These are phyloP conservation scores for Leptodactylus fallax DNA, from an alignment of 2,797 vertebrate genomes.

Conservation along the genomic window DNA sequence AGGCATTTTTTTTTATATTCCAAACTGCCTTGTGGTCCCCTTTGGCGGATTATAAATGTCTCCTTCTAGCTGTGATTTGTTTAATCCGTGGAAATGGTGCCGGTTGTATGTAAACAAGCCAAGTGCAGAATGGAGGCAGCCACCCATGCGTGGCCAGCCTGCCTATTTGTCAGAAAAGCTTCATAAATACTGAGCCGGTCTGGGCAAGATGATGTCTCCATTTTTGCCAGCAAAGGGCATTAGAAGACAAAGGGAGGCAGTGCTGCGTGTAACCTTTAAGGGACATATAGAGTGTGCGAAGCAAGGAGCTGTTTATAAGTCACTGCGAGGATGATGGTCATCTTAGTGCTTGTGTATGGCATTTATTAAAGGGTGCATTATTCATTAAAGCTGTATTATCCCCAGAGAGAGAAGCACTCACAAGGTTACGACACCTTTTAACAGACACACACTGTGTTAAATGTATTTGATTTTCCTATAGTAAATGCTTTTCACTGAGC, in stretches of 20 bases:
- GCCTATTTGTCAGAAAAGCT: conserved; percentile 94
- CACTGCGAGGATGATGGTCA: conserved; percentile 11
- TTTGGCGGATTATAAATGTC: conserved; percentile 94
- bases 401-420: conserved; percentile 35
- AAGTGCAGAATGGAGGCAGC: conserved; percentile 92
- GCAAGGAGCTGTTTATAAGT: conserved; percentile 54
- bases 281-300: conserved; percentile 70
- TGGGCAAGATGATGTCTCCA: conserved; percentile 94
- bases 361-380: conserved; percentile 43
- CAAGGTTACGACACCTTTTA: conserved; percentile 53
- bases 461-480: conserved; percentile 45
- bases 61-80: conserved; percentile 93
- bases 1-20: conserved; percentile 74
- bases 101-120: conserved; percentile 97
- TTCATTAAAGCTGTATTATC: conserved; percentile 32
- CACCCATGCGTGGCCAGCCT: conserved; percentile 88
- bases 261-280: conserved; percentile 77
- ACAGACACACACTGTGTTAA: conserved; percentile 14
- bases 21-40: conserved; percentile 87
- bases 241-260: conserved; percentile 82
- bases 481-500: conserved; percentile 20
- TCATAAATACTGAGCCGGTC: conserved; percentile 88
- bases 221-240: conserved; percentile 87
- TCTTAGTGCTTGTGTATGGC: conserved; percentile 11
- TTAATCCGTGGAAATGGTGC: conserved; percentile 97